Evolutionary conservation across 2,113 vertebrate species (phyloP).

Genomic region (Emydocephalus ijimae): DNA sequence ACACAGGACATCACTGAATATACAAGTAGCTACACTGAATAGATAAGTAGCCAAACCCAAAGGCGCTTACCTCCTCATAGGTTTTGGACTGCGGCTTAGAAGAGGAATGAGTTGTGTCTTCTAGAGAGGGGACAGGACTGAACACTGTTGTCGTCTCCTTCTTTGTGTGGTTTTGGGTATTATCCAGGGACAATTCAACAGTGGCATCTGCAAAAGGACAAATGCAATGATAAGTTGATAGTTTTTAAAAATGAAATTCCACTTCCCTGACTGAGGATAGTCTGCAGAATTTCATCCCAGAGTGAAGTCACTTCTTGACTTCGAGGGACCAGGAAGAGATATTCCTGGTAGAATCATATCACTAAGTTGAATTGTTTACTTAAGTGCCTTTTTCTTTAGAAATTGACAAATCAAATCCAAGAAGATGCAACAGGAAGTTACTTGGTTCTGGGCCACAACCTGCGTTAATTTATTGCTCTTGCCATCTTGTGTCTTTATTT

Average conservation of each 20-base stretch:
- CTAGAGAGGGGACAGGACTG: conserved; percentile 64
- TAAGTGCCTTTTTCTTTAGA: not conserved
- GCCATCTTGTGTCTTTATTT: not conserved
- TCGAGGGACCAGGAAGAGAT: no score
- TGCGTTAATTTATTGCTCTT: not conserved
- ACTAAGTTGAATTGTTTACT: not conserved
- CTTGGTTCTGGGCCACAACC: not conserved
- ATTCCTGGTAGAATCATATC: not conserved
- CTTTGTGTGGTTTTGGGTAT: conserved; percentile 77
- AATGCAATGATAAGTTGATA: conserved; percentile 32
- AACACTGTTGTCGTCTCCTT: conserved; percentile 66
- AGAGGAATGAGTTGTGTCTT: conserved; percentile 64
- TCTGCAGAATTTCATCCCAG: not conserved
- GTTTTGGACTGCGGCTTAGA: conserved; percentile 68
- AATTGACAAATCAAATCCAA: not conserved
- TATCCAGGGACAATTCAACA: conserved; percentile 91
- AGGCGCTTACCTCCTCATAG: conserved; percentile 81
- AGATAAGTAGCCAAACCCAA: not conserved
- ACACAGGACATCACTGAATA: not conserved
- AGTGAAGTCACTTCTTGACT: not conserved
- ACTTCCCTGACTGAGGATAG: not conserved
- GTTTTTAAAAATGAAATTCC: not conserved
- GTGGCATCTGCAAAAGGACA: conserved; percentile 82
- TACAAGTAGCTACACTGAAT: not conserved
- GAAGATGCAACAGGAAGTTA: not conserved